These are phyloP conservation scores for Bombus sylvicola DNA, from an alignment of 1,140 invertebrate species.

Conservation along the genomic window DNA sequence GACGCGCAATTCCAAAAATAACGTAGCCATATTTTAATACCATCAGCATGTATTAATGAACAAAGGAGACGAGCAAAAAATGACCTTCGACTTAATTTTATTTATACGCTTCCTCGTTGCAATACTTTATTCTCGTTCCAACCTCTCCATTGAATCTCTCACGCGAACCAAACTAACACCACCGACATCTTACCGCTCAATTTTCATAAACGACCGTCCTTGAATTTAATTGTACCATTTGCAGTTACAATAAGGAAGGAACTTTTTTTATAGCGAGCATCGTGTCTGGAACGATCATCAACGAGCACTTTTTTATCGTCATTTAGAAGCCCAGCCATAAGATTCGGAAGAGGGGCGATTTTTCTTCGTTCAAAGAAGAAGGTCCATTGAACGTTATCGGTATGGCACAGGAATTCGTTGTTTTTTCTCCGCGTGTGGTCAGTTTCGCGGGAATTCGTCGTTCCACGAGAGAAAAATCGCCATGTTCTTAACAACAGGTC, in stretches of 20 bases:
- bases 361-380: neutral
- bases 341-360: neutral
- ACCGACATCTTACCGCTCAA: neutral
- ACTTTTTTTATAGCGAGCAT: slow-evolving; percentile 21
- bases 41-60: too few species aligned
- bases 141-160: neutral
- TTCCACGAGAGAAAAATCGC: neutral
- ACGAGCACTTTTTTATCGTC: slow-evolving; percentile 9
- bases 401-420: neutral
- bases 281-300: neutral
- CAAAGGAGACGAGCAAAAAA: neutral
- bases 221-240: slow-evolving; percentile 34
- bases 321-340: neutral
- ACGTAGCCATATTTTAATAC: neutral
- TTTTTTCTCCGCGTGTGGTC: neutral
- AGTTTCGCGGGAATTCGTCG: neutral
- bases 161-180: neutral
- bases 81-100: slow-evolving; percentile 13
- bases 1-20: neutral
- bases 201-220: slow-evolving; percentile 3
- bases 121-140: slow-evolving; percentile 1
- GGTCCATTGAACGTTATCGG: neutral
- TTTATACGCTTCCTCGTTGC: too few species aligned
- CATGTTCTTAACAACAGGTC: neutral
- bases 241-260: neutral